phyloP scores from a whole-genome alignment of 2,888 invertebrate genomes.

The Eristalis pertinax region DNA sequence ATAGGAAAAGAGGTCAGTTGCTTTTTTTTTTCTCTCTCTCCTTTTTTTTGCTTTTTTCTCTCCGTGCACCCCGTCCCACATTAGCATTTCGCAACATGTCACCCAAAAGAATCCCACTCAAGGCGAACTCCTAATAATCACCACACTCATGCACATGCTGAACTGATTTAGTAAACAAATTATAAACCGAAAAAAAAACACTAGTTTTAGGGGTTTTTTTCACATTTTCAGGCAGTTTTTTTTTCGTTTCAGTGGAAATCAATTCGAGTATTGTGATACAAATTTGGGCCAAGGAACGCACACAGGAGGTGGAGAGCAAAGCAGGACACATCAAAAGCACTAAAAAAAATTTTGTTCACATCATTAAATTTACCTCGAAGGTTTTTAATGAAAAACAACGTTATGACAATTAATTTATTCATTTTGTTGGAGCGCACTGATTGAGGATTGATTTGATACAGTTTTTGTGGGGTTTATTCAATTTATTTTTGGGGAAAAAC shows the following conservation, averaged over 20 bases:
- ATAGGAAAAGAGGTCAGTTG: slow-evolving; percentile 51
- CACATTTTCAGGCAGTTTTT: background rate
- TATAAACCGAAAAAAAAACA: slow-evolving; percentile 12
- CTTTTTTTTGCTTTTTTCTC: slow-evolving; percentile 1
- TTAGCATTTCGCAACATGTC: slow-evolving; percentile 47
- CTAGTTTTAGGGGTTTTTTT: slow-evolving; percentile 6
- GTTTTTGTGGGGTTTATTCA: slow-evolving; percentile 23
- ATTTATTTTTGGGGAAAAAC: slow-evolving; percentile 46
- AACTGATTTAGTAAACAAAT: background rate
- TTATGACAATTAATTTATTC: slow-evolving; percentile 79
- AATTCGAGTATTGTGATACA: slow-evolving; percentile 70
- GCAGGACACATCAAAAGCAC: slow-evolving; percentile 62
- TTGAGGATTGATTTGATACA: slow-evolving; percentile 31
- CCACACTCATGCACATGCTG: background rate
- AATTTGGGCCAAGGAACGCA: slow-evolving; percentile 70
- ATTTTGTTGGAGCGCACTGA: slow-evolving; percentile 73
- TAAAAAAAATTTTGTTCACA: slow-evolving; percentile 60
- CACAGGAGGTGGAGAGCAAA: slow-evolving; percentile 49
- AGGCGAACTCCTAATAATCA: background rate
- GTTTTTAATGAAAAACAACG: slow-evolving; percentile 79
- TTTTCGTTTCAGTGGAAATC: slow-evolving; percentile 46
- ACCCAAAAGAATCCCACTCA: slow-evolving; percentile 23
- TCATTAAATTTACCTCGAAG: slow-evolving; percentile 78
- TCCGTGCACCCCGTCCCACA: slow-evolving; percentile 27
- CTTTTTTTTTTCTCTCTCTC: slow-evolving; percentile 15